A percentile compares a stretch with the other conserved stretches of the same genome.
phyloP scores from a whole-genome alignment of 2,888 invertebrate genomes.

The Cerastis leucographa region DNA sequence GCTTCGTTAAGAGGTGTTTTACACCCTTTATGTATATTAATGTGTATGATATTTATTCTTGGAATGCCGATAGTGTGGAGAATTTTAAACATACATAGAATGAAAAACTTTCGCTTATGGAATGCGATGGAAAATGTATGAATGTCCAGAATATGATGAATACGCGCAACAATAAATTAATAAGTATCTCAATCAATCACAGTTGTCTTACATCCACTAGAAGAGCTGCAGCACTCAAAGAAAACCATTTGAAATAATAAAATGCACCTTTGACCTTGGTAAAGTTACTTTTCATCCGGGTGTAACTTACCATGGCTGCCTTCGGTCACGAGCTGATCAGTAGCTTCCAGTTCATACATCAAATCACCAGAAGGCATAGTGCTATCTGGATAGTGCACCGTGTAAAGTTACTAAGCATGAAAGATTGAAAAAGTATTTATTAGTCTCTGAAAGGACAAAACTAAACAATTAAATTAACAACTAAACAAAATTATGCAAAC shows the following conservation, averaged over 20 bases:
- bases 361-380: background rate
- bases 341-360: background rate
- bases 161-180: background rate
- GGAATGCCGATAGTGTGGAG: constrained; percentile 3
- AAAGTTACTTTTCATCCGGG: background rate
- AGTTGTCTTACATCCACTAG: background rate
- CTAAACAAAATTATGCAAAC: no score
- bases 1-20: no score
- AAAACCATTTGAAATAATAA: background rate
- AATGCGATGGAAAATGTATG: constrained; percentile 1
- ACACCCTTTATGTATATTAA: no score
- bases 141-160: background rate
- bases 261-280: background rate
- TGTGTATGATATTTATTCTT: constrained; percentile 9
- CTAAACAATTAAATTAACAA: no score
- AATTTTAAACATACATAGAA: background rate
- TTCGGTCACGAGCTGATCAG: background rate
- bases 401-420: background rate
- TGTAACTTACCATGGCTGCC: background rate
- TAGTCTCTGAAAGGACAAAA: no score
- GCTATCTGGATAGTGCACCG: background rate
- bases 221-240: background rate
- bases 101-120: background rate
- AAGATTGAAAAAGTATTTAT: no score
- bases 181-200: background rate